Evolutionary conservation across 1,140 invertebrate species (phyloP).

Genomic region (Pseudomyrmex sp.): DNA sequence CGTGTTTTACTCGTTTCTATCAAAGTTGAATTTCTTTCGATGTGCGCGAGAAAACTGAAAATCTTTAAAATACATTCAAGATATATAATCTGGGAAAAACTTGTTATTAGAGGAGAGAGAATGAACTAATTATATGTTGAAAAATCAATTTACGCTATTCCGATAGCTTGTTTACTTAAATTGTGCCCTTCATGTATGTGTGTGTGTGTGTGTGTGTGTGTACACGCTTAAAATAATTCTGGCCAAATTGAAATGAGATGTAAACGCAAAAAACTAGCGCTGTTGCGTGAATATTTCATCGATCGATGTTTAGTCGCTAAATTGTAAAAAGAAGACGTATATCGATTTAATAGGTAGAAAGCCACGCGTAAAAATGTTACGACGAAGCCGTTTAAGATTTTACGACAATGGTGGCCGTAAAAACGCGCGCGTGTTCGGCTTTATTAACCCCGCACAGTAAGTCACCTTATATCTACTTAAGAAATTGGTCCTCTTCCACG

Average conservation of each 20-base stretch:
- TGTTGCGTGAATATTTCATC: not conserved
- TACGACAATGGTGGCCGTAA: slow-evolving; percentile 14
- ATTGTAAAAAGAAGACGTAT: not conserved
- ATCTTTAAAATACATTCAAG: slow-evolving; percentile 29
- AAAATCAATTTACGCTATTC: not conserved
- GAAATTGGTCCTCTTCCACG: slow-evolving; percentile 48
- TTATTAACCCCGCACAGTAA: slow-evolving; percentile 25
- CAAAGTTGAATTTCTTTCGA: not conserved
- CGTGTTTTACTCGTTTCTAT: not conserved
- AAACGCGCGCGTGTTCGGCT: not conserved
- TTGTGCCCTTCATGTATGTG: too few species aligned
- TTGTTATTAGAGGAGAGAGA: not conserved
- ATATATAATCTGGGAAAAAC: slow-evolving; percentile 26
- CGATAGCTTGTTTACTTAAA: not conserved
- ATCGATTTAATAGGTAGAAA: not conserved
- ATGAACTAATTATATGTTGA: not conserved
- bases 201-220: too few species aligned
- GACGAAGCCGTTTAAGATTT: slow-evolving; percentile 2
- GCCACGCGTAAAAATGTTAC: slow-evolving; percentile 22
- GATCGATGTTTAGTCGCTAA: not conserved
- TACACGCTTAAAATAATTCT: not conserved
- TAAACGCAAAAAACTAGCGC: not conserved
- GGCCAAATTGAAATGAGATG: not conserved
- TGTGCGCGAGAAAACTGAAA: slow-evolving; percentile 17
- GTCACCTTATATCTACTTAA: slow-evolving; percentile 51